Evolutionary conservation across 2,888 invertebrate genomes (phyloP).

Genomic region (Sarcophaga rosellei): DNA sequence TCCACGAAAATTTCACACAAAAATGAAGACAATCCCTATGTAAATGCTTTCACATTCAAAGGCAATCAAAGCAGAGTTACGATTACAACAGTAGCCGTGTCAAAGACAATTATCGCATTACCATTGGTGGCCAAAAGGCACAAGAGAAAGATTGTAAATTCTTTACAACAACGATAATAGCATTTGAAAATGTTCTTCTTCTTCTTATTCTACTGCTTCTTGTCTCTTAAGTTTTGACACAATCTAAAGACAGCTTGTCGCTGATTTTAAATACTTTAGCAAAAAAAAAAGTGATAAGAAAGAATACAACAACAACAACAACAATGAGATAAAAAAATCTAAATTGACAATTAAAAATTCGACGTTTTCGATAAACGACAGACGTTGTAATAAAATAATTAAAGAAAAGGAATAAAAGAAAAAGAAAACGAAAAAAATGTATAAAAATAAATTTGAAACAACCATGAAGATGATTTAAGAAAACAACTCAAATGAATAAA

Average conservation of each 20-base stretch:
- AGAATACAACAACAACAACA: not conserved
- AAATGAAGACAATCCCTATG: not conserved
- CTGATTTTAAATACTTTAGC: slow-evolving; percentile 44
- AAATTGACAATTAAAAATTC: slow-evolving; percentile 65
- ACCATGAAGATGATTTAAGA: slow-evolving; percentile 26
- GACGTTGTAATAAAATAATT: slow-evolving; percentile 33
- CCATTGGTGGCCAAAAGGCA: slow-evolving; percentile 39
- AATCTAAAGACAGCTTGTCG: slow-evolving; percentile 66
- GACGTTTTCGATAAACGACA: slow-evolving; percentile 17
- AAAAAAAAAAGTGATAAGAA: not conserved
- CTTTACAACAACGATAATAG: slow-evolving; percentile 42
- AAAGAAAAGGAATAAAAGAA: not conserved
- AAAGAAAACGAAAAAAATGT: slow-evolving; percentile 15
- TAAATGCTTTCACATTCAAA: not conserved
- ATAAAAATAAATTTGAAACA: slow-evolving; percentile 32
- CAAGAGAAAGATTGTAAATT: slow-evolving; percentile 36
- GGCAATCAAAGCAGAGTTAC: not conserved
- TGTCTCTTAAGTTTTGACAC: slow-evolving; percentile 62
- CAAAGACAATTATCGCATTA: slow-evolving; percentile 49
- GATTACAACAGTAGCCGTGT: not conserved
- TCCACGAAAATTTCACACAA: not conserved
- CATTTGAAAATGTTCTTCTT: slow-evolving; percentile 44
- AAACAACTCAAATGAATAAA: not conserved
- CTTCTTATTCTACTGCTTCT: not conserved
- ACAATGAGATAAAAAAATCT: slow-evolving; percentile 35